Evolutionary conservation across 2,113 vertebrate genomes (phyloP).

Genomic region (Bolborhynchus lineola): DNA sequence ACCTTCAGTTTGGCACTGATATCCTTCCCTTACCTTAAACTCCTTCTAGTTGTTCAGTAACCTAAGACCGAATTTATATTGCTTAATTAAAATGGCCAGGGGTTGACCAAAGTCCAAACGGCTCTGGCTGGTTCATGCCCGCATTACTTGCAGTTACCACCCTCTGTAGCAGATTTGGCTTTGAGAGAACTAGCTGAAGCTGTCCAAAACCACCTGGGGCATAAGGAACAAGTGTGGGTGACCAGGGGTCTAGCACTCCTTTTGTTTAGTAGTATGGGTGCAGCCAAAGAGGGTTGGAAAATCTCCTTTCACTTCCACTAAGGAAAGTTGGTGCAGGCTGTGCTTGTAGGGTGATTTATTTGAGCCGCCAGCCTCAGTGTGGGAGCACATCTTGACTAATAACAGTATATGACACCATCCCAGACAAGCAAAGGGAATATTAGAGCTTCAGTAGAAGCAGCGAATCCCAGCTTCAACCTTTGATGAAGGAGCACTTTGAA

Average conservation of each 20-base stretch:
- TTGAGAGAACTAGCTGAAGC: not conserved
- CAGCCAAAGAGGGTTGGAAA: not conserved
- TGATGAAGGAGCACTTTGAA: not conserved
- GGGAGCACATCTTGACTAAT: not conserved
- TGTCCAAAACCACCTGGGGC: not conserved
- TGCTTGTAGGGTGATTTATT: not conserved
- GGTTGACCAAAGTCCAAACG: conserved; percentile 15
- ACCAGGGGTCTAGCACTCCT: not conserved
- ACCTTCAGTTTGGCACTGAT: conserved; percentile 29
- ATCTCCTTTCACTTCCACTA: not conserved
- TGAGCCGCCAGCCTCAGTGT: not conserved
- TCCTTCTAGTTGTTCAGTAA: conserved; percentile 6
- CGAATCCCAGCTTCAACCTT: not conserved
- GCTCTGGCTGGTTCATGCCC: not conserved
- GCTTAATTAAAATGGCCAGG: conserved; percentile 15
- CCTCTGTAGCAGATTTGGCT: not conserved
- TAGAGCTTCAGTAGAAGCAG: not conserved
- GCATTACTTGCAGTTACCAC: not conserved
- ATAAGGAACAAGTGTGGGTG: not conserved
- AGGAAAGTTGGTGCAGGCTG: not conserved
- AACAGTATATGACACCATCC: not conserved
- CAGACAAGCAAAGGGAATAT: not conserved
- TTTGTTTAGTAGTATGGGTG: not conserved
- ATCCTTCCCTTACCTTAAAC: conserved; percentile 22
- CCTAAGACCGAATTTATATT: conserved; percentile 5